A percentile compares a stretch with the other conserved stretches of the same genome.
These are phyloP conservation scores for Rissa tridactyla DNA, from an alignment of 2,113 vertebrate genomes.

Conservation along the genomic window DNA sequence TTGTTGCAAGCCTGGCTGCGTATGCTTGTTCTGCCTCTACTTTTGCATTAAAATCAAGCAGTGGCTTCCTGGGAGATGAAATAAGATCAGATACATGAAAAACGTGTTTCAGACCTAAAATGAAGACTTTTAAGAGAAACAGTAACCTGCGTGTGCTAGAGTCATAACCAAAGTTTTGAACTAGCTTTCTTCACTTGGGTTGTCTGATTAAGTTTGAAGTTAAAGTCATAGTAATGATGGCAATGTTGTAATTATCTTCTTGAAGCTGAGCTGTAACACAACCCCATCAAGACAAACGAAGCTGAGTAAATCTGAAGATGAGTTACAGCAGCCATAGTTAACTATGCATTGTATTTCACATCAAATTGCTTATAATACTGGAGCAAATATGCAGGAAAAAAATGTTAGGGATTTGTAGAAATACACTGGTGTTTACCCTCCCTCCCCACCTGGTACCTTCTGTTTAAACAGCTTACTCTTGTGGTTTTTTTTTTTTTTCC, in stretches of 20 bases:
- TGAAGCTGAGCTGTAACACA: background rate
- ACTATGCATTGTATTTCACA: background rate
- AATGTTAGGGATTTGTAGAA: background rate
- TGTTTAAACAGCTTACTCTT: background rate
- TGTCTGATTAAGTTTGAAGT: background rate
- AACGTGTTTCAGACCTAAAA: background rate
- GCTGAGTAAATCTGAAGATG: background rate
- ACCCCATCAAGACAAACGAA: background rate
- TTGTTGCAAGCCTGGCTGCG: background rate
- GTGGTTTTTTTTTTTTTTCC: background rate
- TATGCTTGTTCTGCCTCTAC: background rate
- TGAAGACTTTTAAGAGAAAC: background rate
- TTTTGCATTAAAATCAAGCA: background rate
- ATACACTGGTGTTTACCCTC: background rate
- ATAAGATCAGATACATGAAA: background rate
- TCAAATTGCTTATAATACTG: background rate
- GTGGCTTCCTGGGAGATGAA: background rate
- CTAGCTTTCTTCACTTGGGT: background rate
- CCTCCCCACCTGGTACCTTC: background rate
- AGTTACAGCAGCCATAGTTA: background rate
- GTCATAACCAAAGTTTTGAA: background rate
- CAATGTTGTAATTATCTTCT: background rate
- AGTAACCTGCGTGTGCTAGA: background rate
- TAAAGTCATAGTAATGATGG: background rate
- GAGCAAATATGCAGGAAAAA: background rate